Base-by-base conservation (phyloP, 1,140 invertebrate species). In the Theocolax elegans region DNA sequence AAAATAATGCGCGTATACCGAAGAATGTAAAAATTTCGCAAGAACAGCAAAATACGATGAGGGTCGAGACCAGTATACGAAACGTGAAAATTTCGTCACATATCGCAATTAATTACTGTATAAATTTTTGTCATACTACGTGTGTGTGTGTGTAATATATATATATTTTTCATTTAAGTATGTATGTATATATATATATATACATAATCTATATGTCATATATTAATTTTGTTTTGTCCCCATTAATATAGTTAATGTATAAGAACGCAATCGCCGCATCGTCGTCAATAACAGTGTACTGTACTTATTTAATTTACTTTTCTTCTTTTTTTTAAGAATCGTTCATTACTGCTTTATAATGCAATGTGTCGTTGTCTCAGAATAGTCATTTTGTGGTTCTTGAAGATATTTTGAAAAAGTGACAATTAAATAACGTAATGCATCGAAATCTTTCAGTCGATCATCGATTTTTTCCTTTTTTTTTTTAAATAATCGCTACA, bases 321-420 rank as follows among this genome's bases (percentile, higher is more conserved):
- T 17, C 3, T 15, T 66, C 12, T 56, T 80, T 77, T 79, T 51
- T 67, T 79, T 76, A 77, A 73, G 65, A 69, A 72, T 74, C 65
- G 66, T 77, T 77, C 77, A 82, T 80, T 81, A 81, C 80, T 82
- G 82, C 79, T 82, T 85, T 80, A 78, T 84, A 83, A 85, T 84
- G 83, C 82, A 78, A 79, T 85, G 81, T 85, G 80, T 85, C 83
- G 84, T 85, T 85, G 83, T 85, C 80, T 84, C 80, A 82, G 80
- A 85, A 84, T 85, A 85, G 79, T 83, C 80, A 80, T 79, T 74
- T 75, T 70, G 17, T 78, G 63, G 42, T 76, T 75, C 9, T 31
- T 56, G n/a, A 56, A 31, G 8, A 35, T 35, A 35, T 35, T 35
- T n/a, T n/a, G n/a, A n/a, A n/a, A n/a, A n/a, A n/a, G n/a, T n/a